Evolutionary conservation across 53 echinoderm and acorn worm genomes (phyloP), one percentile per base, ranked within the genome.

Genomic region (Astropecten irregularis): DNA sequence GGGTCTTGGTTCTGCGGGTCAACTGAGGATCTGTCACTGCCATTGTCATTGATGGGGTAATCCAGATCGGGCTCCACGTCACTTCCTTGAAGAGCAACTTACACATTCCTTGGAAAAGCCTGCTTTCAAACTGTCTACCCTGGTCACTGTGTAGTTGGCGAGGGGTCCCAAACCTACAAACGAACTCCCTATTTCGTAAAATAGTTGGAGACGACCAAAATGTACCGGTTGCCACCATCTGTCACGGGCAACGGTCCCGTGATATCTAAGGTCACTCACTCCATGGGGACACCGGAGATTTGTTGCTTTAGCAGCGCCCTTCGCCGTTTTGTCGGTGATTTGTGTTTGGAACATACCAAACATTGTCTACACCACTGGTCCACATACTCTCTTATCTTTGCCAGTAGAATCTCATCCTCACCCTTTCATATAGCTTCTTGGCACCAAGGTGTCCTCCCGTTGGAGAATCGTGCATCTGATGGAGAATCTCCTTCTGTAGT

Each of bases 111-210:
- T 82, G 49, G 53, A 88, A 73, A 4, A 88, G 10, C 3, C 33
- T 4, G n/a, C n/a, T n/a, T n/a, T n/a, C n/a, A n/a, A n/a, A n/a
- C n/a, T n/a, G n/a, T n/a, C n/a, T n/a, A n/a, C n/a, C n/a, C n/a
- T n/a, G n/a, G n/a, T n/a, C n/a, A n/a, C n/a, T n/a, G n/a, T n/a
- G n/a, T n/a, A n/a, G 35, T 39, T 62, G 36, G 19, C 28, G 59
- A 13, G 88, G 88, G 10, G 62, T 44, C 9, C 81, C 81, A 32
- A 70, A 73, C 29, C 88, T 58, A 42, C 88, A 73, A 4, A 88
- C 46, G 13, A 83, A 62, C 59, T 88, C 88, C 29, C 16, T 19
- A 37, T 1, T 73, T 69, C 49, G 19, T 35, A 10, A 74, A 74
- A 15, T n/a, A n/a, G n/a, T n/a, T n/a, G n/a, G n/a, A n/a, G n/a